Conservation (phyloP, 2,113 vertebrate genomes). For the Cairina moschata region DNA sequence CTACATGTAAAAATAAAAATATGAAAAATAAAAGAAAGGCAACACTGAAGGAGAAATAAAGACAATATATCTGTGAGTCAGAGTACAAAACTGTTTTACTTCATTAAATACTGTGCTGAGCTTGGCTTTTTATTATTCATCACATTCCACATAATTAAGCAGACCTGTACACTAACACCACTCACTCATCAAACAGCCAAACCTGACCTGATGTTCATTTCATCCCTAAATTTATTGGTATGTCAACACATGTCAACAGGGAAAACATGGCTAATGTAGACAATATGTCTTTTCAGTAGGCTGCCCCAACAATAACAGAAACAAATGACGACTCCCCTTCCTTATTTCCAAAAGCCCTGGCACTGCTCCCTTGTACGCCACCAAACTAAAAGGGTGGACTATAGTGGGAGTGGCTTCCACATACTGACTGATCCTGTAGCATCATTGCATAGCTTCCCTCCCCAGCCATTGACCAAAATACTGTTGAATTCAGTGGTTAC, state of each 20-base stretch:
- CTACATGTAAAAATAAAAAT: neutral
- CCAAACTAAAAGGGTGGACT: accelerated
- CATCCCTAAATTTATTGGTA: neutral
- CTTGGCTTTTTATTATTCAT: neutral
- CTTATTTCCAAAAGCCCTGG: neutral
- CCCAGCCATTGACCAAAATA: neutral
- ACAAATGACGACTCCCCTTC: neutral
- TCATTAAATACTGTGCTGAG: neutral
- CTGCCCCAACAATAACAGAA: neutral
- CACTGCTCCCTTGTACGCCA: neutral
- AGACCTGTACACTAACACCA: neutral
- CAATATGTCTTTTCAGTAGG: neutral
- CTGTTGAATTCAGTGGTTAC: neutral
- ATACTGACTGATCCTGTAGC: neutral
- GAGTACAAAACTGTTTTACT: neutral
- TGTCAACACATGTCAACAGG: neutral
- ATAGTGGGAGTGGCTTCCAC: neutral
- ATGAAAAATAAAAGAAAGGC: neutral
- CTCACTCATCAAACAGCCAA: neutral
- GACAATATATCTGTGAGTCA: neutral
- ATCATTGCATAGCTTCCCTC: neutral
- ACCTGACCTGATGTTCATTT: neutral
- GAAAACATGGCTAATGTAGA: neutral
- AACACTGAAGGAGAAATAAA: neutral
- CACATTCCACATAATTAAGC: neutral